Evolutionary conservation across 2,888 invertebrate species (phyloP), one percentile per base, ranked within the genome.

Genomic region (Alviniconcha strummeri): DNA sequence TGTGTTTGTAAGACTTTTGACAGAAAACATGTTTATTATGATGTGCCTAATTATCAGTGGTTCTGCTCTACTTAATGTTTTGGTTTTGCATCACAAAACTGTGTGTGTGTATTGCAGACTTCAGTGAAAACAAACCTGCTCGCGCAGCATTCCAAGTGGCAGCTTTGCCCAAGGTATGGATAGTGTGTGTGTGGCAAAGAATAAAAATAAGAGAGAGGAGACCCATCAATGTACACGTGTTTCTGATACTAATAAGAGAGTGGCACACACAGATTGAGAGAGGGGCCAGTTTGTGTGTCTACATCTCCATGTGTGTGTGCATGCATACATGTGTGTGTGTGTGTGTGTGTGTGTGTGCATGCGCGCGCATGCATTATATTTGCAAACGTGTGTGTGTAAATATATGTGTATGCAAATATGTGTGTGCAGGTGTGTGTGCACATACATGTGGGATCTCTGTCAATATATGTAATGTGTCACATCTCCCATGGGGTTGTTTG

Each of bases 91-190:
- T 36, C 36, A 36, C 36, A 36, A 36, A 36, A 36, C 36, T 36
- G 36, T 36, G 60, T 60, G 13, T 60, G 13, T 60, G 13, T 80
- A 7, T 71, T 95, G 64, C 94, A 97, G 97, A 95, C 95, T 97
- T 98, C 93, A 94, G 95, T n/a, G 95, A 95, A 90, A 95, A 96
- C 87, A 96, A 94, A 90, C 98, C 98, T 71, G 98, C 98, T 0
- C 95, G 98, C 85, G 96, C 97, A 80, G 96, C 97, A 17, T 97
- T 95, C 92, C 97, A 98, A 95, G 97, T 69, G 54, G 54, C 56
- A 11, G 67, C 71, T 71, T 72, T 72, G 13, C 72, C 72, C 6
- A 64, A 74, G 79, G 55, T 74, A 57, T 7, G 57, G n/a, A 13
- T 69, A 17, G 11, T 55, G 52, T 57, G 8, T 57, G 8, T n/a